Evolutionary conservation across 2,797 vertebrate species (phyloP), one percentile per base, ranked within the genome.

Genomic region (Gobionotothen gibberifrons): DNA sequence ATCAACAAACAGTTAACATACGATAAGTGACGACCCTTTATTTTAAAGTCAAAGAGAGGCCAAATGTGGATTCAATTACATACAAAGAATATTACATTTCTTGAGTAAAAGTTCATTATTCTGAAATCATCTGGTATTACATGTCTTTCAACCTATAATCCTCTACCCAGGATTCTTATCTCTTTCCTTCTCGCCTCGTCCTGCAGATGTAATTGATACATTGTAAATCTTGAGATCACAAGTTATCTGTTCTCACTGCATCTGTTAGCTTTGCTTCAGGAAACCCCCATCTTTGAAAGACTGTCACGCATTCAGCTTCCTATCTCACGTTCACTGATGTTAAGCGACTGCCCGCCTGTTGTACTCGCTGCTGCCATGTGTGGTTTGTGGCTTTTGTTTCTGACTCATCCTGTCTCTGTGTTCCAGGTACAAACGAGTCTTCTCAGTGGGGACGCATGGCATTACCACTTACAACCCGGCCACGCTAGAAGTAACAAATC

Each of bases 401-500:
- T 87, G 85, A 87, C 81, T 86, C 83, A 76, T 66, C 53, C 57
- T n/a, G 5, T 78, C 43, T 82, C 54, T 88, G 42, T 85, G 52
- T 90, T 90, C 65, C 87, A 99, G 98, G 92, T 99, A 99, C 90
- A 99, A 99, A 76, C 91, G 98, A 82, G 98, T 99, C 74, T 99
- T 99, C 94, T 99, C 98, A 14, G 93, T 99, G 83, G 98, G 98
- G 88, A 97, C 96, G 26, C 96, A 98, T 88, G 97, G 97, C 77
- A 95, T 99, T 84, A 99, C 97, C 85, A 99, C 98, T 0, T 99
- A 99, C 85, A 99, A 99, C 92, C 98, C 98, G 11, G 95, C 96
- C 79, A 99, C 98, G 0, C 91, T 99, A 93, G 98, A 99, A 96
- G 95, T 99, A 93, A 99, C 98, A 79, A 99, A 99, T 95, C 98